Conservation (phyloP, 1,140 invertebrate species). For the Nixonia krombeini region DNA sequence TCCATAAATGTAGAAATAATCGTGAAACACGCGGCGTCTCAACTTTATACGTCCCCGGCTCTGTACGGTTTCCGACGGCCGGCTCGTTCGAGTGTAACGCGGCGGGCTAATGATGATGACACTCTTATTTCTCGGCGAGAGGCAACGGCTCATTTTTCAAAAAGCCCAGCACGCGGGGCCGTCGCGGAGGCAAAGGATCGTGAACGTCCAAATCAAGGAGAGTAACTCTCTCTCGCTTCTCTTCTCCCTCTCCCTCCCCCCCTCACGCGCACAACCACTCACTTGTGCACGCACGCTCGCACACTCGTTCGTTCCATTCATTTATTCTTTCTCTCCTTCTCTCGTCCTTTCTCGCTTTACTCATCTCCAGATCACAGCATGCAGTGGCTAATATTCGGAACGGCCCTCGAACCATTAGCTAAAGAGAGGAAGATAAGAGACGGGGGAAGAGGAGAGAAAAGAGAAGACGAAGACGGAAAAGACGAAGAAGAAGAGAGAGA, state of each 20-base stretch:
- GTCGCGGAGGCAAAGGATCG: slow-evolving; percentile 15
- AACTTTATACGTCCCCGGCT: neutral
- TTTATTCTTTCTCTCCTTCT: too few relatives aligned
- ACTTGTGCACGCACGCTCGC: neutral
- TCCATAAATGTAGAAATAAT: too few relatives aligned
- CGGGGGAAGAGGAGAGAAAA: slow-evolving; percentile 19
- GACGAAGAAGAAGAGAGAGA: slow-evolving; percentile 27
- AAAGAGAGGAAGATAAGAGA: slow-evolving; percentile 21
- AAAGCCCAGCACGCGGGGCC: slow-evolving; percentile 26
- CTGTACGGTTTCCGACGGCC: neutral
- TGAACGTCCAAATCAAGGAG: slow-evolving; percentile 9
- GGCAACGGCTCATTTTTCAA: slow-evolving; percentile 58
- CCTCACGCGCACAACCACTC: too few relatives aligned
- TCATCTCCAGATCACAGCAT: slow-evolving; percentile 55
- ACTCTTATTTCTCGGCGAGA: slow-evolving; percentile 55
- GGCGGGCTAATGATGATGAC: slow-evolving; percentile 60
- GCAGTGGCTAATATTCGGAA: slow-evolving; percentile 69
- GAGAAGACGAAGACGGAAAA: slow-evolving; percentile 29
- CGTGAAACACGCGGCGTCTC: too few relatives aligned
- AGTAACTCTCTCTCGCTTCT: too few relatives aligned
- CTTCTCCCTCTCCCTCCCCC: too few relatives aligned
- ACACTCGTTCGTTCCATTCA: too few relatives aligned
- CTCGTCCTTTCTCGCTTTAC: slow-evolving; percentile 17
- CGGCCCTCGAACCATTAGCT: slow-evolving; percentile 65
- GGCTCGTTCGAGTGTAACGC: slow-evolving; percentile 41